phyloP scores from a whole-genome alignment of 2,888 invertebrate species.

The Zonitis immaculata region DNA sequence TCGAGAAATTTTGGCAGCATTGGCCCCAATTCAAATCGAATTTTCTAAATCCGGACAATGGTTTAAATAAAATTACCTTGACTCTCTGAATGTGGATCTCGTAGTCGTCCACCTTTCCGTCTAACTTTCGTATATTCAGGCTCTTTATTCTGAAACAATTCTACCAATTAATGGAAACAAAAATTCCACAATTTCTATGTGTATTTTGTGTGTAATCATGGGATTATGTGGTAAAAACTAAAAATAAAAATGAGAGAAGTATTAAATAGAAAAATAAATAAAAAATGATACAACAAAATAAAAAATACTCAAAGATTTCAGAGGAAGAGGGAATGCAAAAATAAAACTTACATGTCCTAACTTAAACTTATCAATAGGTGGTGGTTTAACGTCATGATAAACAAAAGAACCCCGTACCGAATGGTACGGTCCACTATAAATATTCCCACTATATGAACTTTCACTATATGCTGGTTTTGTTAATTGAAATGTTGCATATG shows the following conservation, averaged over 20 bases:
- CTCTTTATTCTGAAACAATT: slow-evolving; percentile 62
- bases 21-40: slow-evolving; percentile 28
- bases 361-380: slow-evolving; percentile 71
- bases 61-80: slow-evolving; percentile 58
- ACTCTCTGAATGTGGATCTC: slow-evolving; percentile 78
- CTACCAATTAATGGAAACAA: neutral
- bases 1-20: slow-evolving; percentile 29
- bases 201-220: neutral
- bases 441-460: slow-evolving; percentile 85
- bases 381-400: slow-evolving; percentile 80
- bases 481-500: slow-evolving; percentile 87
- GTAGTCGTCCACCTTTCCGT: slow-evolving; percentile 73
- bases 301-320: too few species aligned
- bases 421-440: slow-evolving; percentile 82
- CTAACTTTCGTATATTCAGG: slow-evolving; percentile 79
- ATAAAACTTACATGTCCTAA: slow-evolving; percentile 59
- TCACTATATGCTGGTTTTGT: slow-evolving; percentile 79
- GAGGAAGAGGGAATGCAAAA: slow-evolving; percentile 18
- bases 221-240: neutral
- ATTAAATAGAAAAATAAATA: slow-evolving; percentile 5
- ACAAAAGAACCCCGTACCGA: slow-evolving; percentile 82
- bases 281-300: too few species aligned
- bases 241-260: neutral
- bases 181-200: neutral
- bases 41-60: too few species aligned